These are phyloP conservation scores for Clitarchus hookeri DNA, from an alignment of 2,888 invertebrate species.

Conservation along the genomic window DNA sequence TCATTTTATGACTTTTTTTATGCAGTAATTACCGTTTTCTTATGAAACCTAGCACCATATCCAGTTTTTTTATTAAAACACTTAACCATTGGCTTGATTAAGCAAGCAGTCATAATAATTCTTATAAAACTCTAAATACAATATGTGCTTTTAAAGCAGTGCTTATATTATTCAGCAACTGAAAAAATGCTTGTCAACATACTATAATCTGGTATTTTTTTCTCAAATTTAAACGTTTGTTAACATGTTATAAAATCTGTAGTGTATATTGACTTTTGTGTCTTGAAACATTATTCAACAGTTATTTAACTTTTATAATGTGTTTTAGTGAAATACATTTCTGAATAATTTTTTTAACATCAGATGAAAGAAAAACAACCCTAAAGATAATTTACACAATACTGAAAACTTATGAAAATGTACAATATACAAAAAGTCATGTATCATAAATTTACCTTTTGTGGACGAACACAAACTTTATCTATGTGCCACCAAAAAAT, in stretches of 20 bases:
- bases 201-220: slow-evolving; percentile 32
- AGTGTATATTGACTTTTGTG: slow-evolving; percentile 34
- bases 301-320: slow-evolving; percentile 1
- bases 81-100: not conserved
- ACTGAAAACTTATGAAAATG: slow-evolving; percentile 40
- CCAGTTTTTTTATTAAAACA: slow-evolving; percentile 32
- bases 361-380: slow-evolving; percentile 18
- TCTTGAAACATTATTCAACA: slow-evolving; percentile 15
- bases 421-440: slow-evolving; percentile 33
- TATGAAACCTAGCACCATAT: slow-evolving; percentile 40
- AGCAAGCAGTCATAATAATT: slow-evolving; percentile 6
- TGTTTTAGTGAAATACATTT: slow-evolving; percentile 18
- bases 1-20: slow-evolving; percentile 33
- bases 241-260: slow-evolving; percentile 41
- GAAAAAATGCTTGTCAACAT: slow-evolving; percentile 34
- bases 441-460: not conserved
- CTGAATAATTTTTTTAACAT: slow-evolving; percentile 22
- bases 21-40: slow-evolving; percentile 32
- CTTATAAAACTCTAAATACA: slow-evolving; percentile 25
- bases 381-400: slow-evolving; percentile 40
- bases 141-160: slow-evolving; percentile 36
- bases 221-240: slow-evolving; percentile 32
- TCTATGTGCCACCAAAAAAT: slow-evolving; percentile 30
- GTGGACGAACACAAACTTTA: slow-evolving; percentile 31
- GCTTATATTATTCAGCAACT: slow-evolving; percentile 32